phyloP scores from a whole-genome alignment of 2,797 vertebrate genomes.

The Mus minutoides region DNA sequence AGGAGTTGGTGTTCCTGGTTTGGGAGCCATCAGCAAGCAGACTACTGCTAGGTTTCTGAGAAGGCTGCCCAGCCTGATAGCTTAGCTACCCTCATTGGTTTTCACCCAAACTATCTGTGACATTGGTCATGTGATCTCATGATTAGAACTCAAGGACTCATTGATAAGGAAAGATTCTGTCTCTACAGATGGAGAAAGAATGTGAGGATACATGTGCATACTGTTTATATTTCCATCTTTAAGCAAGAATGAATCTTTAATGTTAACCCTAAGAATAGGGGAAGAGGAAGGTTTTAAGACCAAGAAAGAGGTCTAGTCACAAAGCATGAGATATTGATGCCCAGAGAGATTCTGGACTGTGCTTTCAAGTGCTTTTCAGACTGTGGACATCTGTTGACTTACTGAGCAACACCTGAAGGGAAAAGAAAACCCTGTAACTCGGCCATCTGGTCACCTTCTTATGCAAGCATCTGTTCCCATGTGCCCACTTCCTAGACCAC shows the following conservation, averaged over 20 bases:
- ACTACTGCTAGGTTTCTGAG: conserved; percentile 52
- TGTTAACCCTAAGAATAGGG: neutral
- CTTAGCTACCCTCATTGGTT: conserved; percentile 48
- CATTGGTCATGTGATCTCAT: conserved; percentile 11
- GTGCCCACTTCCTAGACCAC: conserved; percentile 41
- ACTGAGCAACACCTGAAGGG: conserved; percentile 74
- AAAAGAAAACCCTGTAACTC: conserved; percentile 56
- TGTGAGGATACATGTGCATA: neutral
- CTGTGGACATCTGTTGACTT: conserved; percentile 73
- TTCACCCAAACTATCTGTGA: neutral
- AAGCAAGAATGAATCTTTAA: neutral
- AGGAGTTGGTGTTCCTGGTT: conserved; percentile 5
- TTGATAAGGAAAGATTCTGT: conserved; percentile 36
- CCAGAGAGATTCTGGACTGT: conserved; percentile 3
- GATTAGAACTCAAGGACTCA: conserved; percentile 38
- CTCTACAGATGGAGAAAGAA: conserved; percentile 20
- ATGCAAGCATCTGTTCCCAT: conserved; percentile 70
- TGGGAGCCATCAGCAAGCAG: conserved; percentile 45
- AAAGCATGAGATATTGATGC: conserved; percentile 7
- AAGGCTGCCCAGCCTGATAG: conserved; percentile 14
- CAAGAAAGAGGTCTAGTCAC: conserved; percentile 38
- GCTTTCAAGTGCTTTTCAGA: conserved; percentile 61
- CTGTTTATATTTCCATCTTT: neutral
- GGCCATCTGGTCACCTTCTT: conserved; percentile 79
- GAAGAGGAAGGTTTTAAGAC: conserved; percentile 36